Evolutionary conservation across 2,113 vertebrate genomes (phyloP), one percentile per base, ranked within the genome.

Genomic region (Antidorcas marsupialis): DNA sequence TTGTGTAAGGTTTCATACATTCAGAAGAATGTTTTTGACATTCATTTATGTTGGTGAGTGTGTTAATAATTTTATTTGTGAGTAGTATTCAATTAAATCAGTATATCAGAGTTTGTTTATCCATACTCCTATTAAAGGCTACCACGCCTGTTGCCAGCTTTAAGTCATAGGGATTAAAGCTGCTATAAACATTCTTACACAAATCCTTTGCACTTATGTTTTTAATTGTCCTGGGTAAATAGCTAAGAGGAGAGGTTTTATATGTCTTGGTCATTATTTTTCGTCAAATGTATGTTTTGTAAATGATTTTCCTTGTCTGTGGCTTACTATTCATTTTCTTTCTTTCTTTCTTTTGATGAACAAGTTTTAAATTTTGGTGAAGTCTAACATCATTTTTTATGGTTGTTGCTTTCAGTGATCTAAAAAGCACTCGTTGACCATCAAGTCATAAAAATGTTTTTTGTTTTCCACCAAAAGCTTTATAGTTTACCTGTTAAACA

Each of bases 141-240:
- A 33, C 43, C 47, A 57, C 25, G 4, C 6, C 45, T 95, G 4
- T 45, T 90, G 25, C 13, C 90, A 89, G 7, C 28, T 78, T 59
- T 79, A 74, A 93, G n/a, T 43, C 89, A 28, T 27, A 67, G 91
- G 57, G 52, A 92, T 78, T 81, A 88, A 74, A 71, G 17, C 28
- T 28, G 6, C 33, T 59, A 10, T 52, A n/a, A 71, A 64, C 28
- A 53, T 74, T 82, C 19, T 89, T 52, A 3, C n/a, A 53, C 17
- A 89, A 79, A 33, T 28, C 28, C 30, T 96, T 78, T 87, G 47
- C 81, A 36, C 55, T 12, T 85, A 23, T 30, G 17, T 36, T 74
- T 91, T 90, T 55, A 60, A 96, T 91, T 96, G 79, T 89, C 27
- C 50, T 76, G 43, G 23, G 2, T 83, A 95, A 94, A 95, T 96